Percentiles rank a stretch among this genome's conserved stretches.
phyloP scores from a whole-genome alignment of 2,113 vertebrate species.

The Azemiops feae region DNA sequence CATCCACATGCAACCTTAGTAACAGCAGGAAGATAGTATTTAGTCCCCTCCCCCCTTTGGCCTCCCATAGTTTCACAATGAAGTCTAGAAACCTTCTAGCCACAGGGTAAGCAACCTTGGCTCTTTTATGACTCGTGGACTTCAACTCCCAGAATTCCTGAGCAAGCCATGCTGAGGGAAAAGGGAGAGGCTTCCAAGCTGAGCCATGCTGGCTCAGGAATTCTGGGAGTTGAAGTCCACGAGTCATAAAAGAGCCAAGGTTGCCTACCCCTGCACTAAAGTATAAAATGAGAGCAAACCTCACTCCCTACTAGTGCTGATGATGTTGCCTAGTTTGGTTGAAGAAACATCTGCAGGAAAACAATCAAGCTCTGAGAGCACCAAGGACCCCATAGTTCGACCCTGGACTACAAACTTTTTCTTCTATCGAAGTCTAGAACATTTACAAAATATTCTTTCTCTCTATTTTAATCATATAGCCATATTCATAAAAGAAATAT shows the following conservation, averaged over 20 bases:
- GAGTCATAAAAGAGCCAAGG: too few relatives aligned
- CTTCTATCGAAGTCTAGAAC: neutral
- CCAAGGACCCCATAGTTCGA: neutral
- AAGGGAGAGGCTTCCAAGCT: too few relatives aligned
- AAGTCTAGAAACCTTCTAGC: neutral
- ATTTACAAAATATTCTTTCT: constrained; percentile 26
- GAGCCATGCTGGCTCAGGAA: too few relatives aligned
- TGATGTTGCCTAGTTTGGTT: neutral
- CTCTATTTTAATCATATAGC: constrained; percentile 41
- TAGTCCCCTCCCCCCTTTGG: neutral
- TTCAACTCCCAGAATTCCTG: too few relatives aligned
- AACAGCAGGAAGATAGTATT: neutral
- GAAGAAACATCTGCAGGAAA: neutral
- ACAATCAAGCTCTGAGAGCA: neutral
- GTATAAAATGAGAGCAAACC: neutral
- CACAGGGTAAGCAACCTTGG: too few relatives aligned
- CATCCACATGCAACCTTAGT: neutral
- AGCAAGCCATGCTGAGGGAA: too few relatives aligned
- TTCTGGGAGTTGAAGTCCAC: too few relatives aligned
- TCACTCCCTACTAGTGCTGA: neutral
- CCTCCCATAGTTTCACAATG: constrained; percentile 8
- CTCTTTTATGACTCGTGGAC: too few relatives aligned
- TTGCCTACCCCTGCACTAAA: too few relatives aligned
- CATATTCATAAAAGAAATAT: constrained; percentile 43
- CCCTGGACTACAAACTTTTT: neutral